Base-by-base conservation (phyloP, 1,140 invertebrate species). In the Tetramorium parvispinum region DNA sequence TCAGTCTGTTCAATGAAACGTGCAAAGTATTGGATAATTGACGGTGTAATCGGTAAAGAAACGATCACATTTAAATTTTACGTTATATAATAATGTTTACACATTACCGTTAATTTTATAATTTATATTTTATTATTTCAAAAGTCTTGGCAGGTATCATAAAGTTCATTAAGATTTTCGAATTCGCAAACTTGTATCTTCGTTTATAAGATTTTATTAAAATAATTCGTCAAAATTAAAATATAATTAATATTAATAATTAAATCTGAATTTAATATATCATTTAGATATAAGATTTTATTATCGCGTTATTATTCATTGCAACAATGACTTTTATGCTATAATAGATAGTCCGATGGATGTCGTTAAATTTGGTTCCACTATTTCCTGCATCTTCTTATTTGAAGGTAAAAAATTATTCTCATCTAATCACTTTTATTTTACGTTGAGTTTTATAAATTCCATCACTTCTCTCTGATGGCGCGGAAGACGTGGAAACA, bases 1-100 rank as follows among this genome's bases (percentile, higher is more conserved):
- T 79, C 86, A 70, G 79, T 49, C 59, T 57, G 59, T 53, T 59
- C 79, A 75, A 83, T 75, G 53, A 83, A 70, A 81, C 49, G 37
- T 40, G 53, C 32, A 21, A 37, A n/a, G 46, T 21, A 43, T 21
- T 59, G 13, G 40, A 83, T 59, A 59, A 73, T 75, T 59, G 27
- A 57, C 21, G 13, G 6, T 46, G 21, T 46, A 59, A 73, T 24
- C 40, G 65, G 18, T 43, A 75, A 73, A 13, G 27, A 83, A 59
- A 37, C 53, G 18, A 5, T 37, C n/a, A 11, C 4, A 27, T 37
- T 16, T 24, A 24, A 68, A 18, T 21, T 37, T 61, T 21, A 21
- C 0, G 1, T 49, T 59, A 7, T 21, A 16, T 76, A 77, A 68
- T 53, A 8, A 53, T 18, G 0, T 68, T 51, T n/a, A 46, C 5